Percentiles rank a stretch among this genome's conserved stretches.
phyloP scores from a whole-genome alignment of 2,888 invertebrate genomes.

The Aspidapion aeneum region DNA sequence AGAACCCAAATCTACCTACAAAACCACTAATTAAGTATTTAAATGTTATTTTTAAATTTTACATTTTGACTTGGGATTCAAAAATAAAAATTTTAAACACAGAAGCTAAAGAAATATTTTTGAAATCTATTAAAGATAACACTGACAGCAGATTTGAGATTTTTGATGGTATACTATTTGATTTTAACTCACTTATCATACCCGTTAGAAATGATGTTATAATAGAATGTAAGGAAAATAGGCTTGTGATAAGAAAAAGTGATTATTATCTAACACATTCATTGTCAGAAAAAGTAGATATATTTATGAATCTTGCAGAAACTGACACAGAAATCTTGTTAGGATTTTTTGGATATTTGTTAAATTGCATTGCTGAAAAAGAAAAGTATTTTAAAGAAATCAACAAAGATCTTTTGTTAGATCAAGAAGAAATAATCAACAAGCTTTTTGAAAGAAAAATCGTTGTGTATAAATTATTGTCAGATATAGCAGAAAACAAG shows the following conservation, averaged over 20 bases:
- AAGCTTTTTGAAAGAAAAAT: constrained; percentile 46
- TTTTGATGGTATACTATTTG: constrained; percentile 44
- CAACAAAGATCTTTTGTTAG: constrained; percentile 42
- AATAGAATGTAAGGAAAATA: constrained; percentile 31
- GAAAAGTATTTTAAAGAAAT: constrained; percentile 37
- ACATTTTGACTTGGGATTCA: constrained; percentile 42
- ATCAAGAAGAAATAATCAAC: constrained; percentile 46
- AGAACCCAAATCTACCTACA: constrained; percentile 39
- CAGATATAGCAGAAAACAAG: constrained; percentile 51
- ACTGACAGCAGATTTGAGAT: constrained; percentile 30
- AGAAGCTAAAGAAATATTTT: constrained; percentile 35
- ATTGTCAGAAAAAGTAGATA: constrained; percentile 39
- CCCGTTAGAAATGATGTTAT: constrained; percentile 36
- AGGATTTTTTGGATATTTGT: constrained; percentile 45
- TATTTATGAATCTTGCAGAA: constrained; percentile 41
- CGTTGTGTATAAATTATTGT: constrained; percentile 51
- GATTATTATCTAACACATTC: constrained; percentile 27
- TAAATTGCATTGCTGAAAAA: constrained; percentile 40
- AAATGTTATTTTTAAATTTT: constrained; percentile 48
- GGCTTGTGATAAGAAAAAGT: constrained; percentile 28
- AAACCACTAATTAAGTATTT: constrained; percentile 47
- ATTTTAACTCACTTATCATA: constrained; percentile 28
- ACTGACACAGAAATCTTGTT: constrained; percentile 35
- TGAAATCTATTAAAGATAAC: constrained; percentile 29
- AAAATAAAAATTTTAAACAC: constrained; percentile 38